Evolutionary conservation across 2,797 vertebrate species (phyloP), one percentile per base, ranked within the genome.

Genomic region (Neosalanx taihuensis): DNA sequence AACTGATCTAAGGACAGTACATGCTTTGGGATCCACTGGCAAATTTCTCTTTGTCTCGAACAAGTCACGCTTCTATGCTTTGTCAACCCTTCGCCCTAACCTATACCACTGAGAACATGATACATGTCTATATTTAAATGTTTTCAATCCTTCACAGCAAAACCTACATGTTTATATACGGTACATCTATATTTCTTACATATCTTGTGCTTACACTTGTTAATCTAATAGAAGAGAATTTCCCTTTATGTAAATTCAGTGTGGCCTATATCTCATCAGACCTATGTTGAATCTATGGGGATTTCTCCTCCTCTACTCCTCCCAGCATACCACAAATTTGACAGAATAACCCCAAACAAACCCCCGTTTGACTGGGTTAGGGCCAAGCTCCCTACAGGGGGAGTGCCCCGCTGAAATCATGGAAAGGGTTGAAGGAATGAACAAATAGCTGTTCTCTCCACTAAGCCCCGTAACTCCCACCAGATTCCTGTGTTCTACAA

Each of bases 311-410:
- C 1, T 46, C 41, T 64, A 84, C 83, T 89, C 82, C 85, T 77
- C 76, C 73, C 74, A 75, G 83, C 81, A 90, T 89, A 85, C 83
- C 84, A 83, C 76, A 74, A 72, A 72, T 69, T 84, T 87, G 86
- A 89, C 80, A 87, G 76, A 69, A 63, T 73, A 75, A 61, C 83
- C 76, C 70, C 70, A 23, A 56, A 46, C 41, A 46, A 35, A 35
- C 79, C 6, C 68, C 76, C 78, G 71, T 73, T 70, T 63, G 29
- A 77, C 79, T 86, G 83, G 81, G 70, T 66, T 69, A 0, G 12
- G 72, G 83, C 85, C 89, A 85, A 80, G 76, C 68, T 64, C 68
- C 37, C 65, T 13, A 23, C 33, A 75, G 72, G 66, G 77, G 79
- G 68, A 73, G 76, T 70, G 59, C 71, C 77, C 79, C 51, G 23